phyloP scores from a whole-genome alignment of 2,113 vertebrate genomes.

The Myocastor coypus region DNA sequence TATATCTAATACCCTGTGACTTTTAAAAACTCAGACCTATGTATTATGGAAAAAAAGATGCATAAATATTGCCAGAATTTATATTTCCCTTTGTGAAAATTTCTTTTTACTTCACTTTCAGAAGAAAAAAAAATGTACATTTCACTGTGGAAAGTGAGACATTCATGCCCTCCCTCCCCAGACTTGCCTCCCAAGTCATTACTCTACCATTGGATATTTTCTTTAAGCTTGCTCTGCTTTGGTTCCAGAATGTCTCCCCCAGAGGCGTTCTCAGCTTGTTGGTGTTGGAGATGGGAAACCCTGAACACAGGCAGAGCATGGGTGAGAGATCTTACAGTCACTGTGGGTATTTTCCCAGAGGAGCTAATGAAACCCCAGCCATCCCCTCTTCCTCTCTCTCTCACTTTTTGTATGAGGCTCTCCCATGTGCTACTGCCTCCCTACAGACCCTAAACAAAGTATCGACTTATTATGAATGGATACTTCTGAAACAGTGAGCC shows the following conservation, averaged over 20 bases:
- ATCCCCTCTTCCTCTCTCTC: neutral
- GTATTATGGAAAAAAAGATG: neutral
- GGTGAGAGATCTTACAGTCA: neutral
- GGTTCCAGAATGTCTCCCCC: neutral
- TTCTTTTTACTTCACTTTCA: slow-evolving; percentile 4
- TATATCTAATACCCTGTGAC: neutral
- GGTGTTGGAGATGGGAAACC: neutral
- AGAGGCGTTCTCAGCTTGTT: neutral
- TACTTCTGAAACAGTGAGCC: neutral
- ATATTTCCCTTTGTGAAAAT: neutral
- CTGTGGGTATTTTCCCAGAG: neutral
- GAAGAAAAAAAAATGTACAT: slow-evolving; percentile 20
- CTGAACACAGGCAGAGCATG: neutral
- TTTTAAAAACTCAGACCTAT: neutral
- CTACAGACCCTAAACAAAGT: neutral
- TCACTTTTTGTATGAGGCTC: neutral
- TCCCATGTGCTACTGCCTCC: neutral
- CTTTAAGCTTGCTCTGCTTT: neutral
- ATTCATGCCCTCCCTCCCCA: neutral
- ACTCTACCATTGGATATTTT: neutral
- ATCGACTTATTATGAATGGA: neutral
- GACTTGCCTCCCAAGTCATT: neutral
- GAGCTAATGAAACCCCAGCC: neutral
- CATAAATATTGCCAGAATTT: slow-evolving; percentile 25
- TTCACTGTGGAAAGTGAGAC: neutral